Evolutionary conservation across 2,113 vertebrate species (phyloP).

Genomic region (Illadopsis cleaveri): DNA sequence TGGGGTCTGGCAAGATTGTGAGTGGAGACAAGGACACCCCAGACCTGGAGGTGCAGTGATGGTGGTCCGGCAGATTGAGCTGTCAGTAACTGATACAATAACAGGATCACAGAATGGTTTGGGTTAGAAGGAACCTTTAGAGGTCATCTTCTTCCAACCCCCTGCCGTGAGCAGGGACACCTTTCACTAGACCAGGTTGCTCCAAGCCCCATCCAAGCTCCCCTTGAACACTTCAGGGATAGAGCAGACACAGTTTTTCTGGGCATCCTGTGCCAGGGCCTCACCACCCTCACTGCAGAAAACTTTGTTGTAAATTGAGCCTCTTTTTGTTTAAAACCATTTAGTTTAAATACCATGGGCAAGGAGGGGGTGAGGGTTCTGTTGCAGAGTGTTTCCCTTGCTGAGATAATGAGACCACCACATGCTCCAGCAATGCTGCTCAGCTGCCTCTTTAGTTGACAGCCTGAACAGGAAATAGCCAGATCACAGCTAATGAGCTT

Average conservation of each 20-base stretch:
- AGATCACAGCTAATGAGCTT: neutral
- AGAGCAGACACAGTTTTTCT: neutral
- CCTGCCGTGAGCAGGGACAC: neutral
- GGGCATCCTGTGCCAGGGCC: neutral
- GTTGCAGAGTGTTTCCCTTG: neutral
- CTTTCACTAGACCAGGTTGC: neutral
- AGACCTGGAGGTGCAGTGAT: rapidly evolving
- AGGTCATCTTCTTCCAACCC: neutral
- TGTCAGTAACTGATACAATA: neutral
- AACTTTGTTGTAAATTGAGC: neutral
- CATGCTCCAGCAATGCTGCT: neutral
- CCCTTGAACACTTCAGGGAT: neutral
- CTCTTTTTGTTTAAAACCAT: neutral
- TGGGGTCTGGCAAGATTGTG: rapidly evolving
- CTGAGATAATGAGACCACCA: neutral
- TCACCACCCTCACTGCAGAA: neutral
- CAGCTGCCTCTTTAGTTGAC: neutral
- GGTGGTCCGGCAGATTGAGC: rapidly evolving
- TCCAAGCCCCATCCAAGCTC: neutral
- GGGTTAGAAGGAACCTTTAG: neutral
- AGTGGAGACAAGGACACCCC: too few species aligned
- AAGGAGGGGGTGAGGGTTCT: neutral
- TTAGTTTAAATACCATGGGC: neutral
- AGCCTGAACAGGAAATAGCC: neutral
- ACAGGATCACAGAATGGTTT: neutral